Conservation (phyloP, 2,888 invertebrate genomes). For the Heliconius aoede region DNA sequence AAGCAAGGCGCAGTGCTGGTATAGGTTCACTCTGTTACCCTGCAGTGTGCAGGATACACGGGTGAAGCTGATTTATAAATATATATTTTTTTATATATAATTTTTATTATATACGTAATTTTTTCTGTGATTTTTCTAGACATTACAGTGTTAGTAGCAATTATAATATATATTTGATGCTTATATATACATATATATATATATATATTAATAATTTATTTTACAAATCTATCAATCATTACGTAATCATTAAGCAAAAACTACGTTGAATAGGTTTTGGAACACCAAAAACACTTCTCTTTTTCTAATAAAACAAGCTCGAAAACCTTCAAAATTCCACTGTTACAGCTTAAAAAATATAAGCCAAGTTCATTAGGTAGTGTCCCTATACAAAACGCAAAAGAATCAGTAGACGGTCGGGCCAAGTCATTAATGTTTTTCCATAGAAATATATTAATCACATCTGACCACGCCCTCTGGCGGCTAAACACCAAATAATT, state of each 20-base stretch:
- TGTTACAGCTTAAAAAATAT: constrained; percentile 33
- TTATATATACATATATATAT: no score
- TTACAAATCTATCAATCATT: neutral
- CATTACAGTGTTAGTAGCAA: no score
- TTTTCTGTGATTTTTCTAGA: no score
- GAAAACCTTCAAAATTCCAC: constrained; percentile 26
- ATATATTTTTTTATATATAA: neutral
- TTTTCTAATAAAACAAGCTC: neutral
- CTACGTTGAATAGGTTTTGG: neutral
- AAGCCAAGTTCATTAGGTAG: constrained; percentile 44
- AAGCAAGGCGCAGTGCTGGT: no score
- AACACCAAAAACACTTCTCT: neutral
- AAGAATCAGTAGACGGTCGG: constrained; percentile 53
- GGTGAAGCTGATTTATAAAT: neutral
- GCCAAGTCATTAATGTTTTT: constrained; percentile 76
- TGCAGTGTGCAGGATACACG: no score
- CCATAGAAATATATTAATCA: constrained; percentile 82
- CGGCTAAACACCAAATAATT: constrained; percentile 83
- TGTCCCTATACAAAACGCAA: constrained; percentile 47
- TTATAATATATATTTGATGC: no score
- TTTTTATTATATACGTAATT: neutral
- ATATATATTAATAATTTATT: neutral
- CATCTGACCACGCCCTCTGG: constrained; percentile 71
- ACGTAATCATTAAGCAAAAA: neutral
- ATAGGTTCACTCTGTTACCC: no score